Percentiles rank a stretch among this genome's conserved stretches.
phyloP scores from a whole-genome alignment of 2,888 invertebrate genomes.

The Nysson spinosus region DNA sequence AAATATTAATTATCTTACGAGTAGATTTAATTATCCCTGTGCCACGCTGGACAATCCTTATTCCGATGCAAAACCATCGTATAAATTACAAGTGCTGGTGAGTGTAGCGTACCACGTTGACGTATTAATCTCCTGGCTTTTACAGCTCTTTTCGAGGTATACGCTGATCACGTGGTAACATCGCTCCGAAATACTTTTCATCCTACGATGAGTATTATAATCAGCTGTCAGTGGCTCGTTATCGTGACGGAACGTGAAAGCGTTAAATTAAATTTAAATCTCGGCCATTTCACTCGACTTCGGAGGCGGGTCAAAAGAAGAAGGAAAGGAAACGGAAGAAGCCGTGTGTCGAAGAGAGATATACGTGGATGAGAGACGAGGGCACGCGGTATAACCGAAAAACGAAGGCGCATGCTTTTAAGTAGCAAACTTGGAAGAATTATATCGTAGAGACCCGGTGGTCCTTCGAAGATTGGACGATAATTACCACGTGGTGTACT shows the following conservation, averaged over 20 bases:
- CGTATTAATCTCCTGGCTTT: constrained; percentile 57
- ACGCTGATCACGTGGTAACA: constrained; percentile 12
- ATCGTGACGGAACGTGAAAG: constrained; percentile 59
- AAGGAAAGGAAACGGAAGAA: constrained; percentile 7
- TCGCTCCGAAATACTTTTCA: constrained; percentile 37
- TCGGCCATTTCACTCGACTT: constrained; percentile 15
- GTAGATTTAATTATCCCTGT: constrained; percentile 47
- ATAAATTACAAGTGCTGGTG: constrained; percentile 47
- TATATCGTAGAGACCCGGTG: constrained; percentile 59
- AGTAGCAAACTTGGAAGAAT: constrained; percentile 60
- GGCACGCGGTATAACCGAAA: constrained; percentile 9
- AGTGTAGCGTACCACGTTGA: constrained; percentile 38
- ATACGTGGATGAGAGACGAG: constrained; percentile 12
- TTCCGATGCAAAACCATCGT: constrained; percentile 36
- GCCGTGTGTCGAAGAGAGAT: constrained; percentile 1
- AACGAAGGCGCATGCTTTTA: constrained; percentile 48
- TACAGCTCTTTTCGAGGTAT: constrained; percentile 49
- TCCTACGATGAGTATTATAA: constrained; percentile 60
- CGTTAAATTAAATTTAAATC: constrained; percentile 63
- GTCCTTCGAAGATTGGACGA: constrained; percentile 60
- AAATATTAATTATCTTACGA: constrained; percentile 53
- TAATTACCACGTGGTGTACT: constrained; percentile 61
- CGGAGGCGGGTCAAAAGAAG: constrained; percentile 8
- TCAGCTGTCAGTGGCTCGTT: constrained; percentile 62
- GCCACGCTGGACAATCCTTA: constrained; percentile 14